Conservation (phyloP, 2,888 invertebrate species). For the Rosalia funebris region DNA sequence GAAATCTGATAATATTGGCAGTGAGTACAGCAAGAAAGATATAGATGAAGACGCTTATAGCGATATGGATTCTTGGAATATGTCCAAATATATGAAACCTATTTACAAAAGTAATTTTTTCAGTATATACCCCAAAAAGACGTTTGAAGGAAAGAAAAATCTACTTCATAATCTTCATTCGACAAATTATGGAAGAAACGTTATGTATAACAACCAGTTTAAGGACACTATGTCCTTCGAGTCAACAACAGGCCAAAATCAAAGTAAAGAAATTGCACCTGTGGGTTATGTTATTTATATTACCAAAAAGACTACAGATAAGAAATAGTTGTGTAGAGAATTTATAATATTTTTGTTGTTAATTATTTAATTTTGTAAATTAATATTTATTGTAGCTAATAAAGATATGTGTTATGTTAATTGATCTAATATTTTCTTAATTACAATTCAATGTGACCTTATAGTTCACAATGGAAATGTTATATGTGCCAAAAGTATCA, state of each 20-base stretch:
- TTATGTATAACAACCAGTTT: background rate
- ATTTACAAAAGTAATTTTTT: background rate
- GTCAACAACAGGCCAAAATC: background rate
- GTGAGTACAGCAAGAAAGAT: background rate
- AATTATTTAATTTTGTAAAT: background rate
- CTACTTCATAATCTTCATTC: background rate
- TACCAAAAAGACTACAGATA: background rate
- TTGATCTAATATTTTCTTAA: no score
- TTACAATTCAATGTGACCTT: no score
- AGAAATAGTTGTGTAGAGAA: background rate
- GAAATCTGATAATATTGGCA: background rate
- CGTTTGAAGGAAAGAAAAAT: background rate
- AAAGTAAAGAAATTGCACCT: background rate
- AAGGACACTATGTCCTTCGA: background rate
- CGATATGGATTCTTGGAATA: background rate
- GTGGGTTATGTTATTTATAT: slow-evolving; percentile 16
- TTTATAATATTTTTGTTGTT: background rate
- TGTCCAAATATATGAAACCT: background rate
- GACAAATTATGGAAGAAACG: background rate
- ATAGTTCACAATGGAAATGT: no score
- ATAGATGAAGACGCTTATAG: background rate
- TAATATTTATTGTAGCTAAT: background rate
- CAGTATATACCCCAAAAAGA: background rate
- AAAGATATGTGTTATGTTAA: background rate
- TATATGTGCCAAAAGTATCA: no score